These are phyloP conservation scores for Xylophagus ater DNA, from an alignment of 2,888 invertebrate species.

Conservation along the genomic window DNA sequence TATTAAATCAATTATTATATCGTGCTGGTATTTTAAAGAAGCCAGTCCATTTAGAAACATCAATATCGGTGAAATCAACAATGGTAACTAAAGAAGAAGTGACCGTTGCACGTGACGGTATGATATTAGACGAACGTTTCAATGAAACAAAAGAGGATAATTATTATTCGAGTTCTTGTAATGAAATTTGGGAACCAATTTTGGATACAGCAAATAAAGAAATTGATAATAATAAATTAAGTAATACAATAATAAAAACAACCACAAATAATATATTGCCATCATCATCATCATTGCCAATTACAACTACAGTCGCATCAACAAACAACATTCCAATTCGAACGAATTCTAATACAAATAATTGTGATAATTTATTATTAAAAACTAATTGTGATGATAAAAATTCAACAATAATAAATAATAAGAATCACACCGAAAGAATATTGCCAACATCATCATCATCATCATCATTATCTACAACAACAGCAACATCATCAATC, in stretches of 20 bases:
- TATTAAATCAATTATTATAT: constrained; percentile 55
- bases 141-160: constrained; percentile 61
- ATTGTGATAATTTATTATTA: constrained; percentile 1
- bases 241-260: constrained; percentile 1
- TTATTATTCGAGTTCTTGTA: constrained; percentile 53
- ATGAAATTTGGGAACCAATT: constrained; percentile 55
- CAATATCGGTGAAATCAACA: constrained; percentile 57
- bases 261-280: constrained; percentile 6
- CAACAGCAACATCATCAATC: too few relatives aligned
- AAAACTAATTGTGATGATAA: not conserved
- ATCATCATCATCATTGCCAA: constrained; percentile 1
- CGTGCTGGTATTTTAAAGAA: constrained; percentile 54
- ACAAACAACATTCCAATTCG: not conserved
- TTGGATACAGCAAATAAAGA: too few relatives aligned
- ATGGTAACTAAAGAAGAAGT: constrained; percentile 60
- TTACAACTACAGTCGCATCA: too few relatives aligned
- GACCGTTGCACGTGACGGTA: constrained; percentile 53
- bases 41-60: constrained; percentile 59
- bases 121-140: constrained; percentile 56
- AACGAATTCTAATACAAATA: not conserved
- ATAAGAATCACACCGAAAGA: not conserved
- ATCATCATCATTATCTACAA: too few relatives aligned
- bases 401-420: not conserved
- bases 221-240: too few relatives aligned
- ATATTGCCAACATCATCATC: not conserved